Conservation (phyloP, 2,113 vertebrate genomes). For the Otocyon megalotis region DNA sequence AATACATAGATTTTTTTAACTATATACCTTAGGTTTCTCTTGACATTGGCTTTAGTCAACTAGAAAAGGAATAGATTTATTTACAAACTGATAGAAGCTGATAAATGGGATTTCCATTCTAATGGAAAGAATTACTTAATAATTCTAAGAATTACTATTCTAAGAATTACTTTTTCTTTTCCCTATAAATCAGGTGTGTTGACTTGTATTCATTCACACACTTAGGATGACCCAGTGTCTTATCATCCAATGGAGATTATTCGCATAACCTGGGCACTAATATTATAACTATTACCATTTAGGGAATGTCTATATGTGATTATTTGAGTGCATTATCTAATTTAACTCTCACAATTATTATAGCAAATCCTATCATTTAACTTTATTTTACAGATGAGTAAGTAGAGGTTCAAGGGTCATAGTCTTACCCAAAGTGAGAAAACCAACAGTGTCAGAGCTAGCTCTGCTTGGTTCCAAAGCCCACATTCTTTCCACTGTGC, state of each 20-base stretch:
- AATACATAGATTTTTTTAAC: neutral
- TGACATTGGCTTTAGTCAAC: neutral
- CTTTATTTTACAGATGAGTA: neutral
- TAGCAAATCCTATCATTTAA: neutral
- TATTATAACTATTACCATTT: neutral
- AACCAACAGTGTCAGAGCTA: neutral
- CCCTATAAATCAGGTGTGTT: neutral
- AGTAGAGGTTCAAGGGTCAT: neutral
- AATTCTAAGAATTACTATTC: too few relatives aligned
- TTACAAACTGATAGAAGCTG: neutral
- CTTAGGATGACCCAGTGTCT: neutral
- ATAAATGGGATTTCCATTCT: neutral
- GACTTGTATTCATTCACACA: neutral
- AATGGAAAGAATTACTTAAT: too few relatives aligned
- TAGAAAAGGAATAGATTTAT: neutral
- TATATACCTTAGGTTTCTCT: neutral
- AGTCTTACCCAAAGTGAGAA: neutral
- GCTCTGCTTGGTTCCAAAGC: neutral
- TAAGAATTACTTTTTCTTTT: neutral
- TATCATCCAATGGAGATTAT: neutral
- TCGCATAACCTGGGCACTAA: neutral
- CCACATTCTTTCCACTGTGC: neutral
- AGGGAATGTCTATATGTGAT: neutral
- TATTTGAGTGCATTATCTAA: neutral
- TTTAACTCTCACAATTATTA: neutral